These are phyloP conservation scores for Buphagus erythrorhynchus DNA, from an alignment of 2,797 vertebrate species.

Conservation along the genomic window DNA sequence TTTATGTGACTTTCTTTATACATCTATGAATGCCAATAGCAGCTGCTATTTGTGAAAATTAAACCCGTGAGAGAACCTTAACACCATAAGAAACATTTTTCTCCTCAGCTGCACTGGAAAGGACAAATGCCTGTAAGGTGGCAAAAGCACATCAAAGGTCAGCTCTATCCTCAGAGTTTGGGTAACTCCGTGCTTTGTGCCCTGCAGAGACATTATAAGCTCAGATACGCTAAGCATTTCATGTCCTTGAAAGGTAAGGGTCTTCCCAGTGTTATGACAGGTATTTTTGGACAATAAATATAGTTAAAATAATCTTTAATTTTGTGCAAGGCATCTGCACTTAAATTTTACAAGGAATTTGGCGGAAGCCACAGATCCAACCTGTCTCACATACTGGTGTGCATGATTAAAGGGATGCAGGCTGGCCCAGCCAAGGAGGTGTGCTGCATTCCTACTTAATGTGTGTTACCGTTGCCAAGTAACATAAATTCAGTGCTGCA, in stretches of 20 bases:
- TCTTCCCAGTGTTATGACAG: background rate
- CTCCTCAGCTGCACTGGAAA: background rate
- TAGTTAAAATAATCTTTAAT: background rate
- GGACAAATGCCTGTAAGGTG: background rate
- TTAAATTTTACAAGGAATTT: background rate
- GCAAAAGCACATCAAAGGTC: background rate
- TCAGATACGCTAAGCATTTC: background rate
- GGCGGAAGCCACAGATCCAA: background rate
- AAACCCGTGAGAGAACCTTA: background rate
- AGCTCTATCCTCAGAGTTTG: background rate
- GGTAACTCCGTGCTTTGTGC: background rate
- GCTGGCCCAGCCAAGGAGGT: background rate
- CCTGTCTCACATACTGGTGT: background rate
- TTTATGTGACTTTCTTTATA: background rate
- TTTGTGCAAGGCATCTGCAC: background rate
- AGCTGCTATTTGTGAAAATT: background rate
- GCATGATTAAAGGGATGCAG: background rate
- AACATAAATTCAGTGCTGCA: constrained; percentile 7
- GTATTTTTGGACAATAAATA: background rate
- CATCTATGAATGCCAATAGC: rapidly evolving
- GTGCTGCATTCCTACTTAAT: background rate
- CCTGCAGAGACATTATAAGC: background rate
- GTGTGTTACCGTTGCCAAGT: background rate
- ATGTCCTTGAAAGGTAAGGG: background rate
- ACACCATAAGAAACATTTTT: background rate